Conservation (phyloP, 2,113 vertebrate species). For the Tor tambroides region DNA sequence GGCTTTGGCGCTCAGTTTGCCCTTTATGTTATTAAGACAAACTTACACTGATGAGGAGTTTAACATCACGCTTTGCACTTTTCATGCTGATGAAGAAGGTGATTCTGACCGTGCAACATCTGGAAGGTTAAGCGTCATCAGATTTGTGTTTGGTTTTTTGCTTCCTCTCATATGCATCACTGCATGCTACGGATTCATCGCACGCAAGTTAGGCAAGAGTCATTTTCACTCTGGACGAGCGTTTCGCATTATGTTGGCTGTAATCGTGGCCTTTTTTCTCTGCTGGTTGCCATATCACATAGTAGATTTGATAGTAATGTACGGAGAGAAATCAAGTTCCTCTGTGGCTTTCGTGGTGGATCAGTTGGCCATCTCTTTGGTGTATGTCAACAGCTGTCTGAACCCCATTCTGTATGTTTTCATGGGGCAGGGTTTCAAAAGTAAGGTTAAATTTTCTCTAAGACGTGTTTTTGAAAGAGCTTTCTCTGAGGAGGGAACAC, state of each 20-base stretch:
- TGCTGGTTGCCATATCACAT: constrained; percentile 83
- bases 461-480: constrained; percentile 73
- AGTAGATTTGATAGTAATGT: constrained; percentile 65
- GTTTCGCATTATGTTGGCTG: constrained; percentile 59
- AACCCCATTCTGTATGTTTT: constrained; percentile 83
- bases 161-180: constrained; percentile 74
- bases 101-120: background rate
- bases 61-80: constrained; percentile 30
- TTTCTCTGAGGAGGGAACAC: constrained; percentile 73
- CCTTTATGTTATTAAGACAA: constrained; percentile 73
- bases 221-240: constrained; percentile 69
- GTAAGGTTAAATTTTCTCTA: constrained; percentile 69
- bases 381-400: constrained; percentile 81
- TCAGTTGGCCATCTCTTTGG: constrained; percentile 69
- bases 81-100: background rate
- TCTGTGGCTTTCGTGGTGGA: constrained; percentile 58
- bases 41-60: background rate
- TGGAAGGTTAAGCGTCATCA: constrained; percentile 42
- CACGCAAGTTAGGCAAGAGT: constrained; percentile 47
- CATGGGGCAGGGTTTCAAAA: constrained; percentile 79
- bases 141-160: constrained; percentile 77
- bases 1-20: constrained; percentile 73
- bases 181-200: constrained; percentile 73
- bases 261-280: constrained; percentile 76
- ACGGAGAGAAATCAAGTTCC: background rate